Evolutionary conservation across 2,113 vertebrate species (phyloP).

Genomic region (Pygoscelis adeliae): DNA sequence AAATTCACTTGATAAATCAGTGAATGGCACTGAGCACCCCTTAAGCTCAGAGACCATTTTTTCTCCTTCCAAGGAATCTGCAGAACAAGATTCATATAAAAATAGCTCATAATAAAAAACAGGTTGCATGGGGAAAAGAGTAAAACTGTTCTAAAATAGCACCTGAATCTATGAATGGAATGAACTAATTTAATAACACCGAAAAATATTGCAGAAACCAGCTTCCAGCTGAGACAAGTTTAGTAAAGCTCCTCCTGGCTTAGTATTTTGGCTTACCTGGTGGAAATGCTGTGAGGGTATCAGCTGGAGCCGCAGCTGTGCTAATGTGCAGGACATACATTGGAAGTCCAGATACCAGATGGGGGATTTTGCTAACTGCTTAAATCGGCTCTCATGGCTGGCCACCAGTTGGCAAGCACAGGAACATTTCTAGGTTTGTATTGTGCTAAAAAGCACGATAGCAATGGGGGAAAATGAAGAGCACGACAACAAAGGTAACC

Average conservation of each 20-base stretch:
- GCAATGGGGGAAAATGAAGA: background rate
- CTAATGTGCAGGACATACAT: background rate
- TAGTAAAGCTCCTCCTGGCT: slow-evolving; percentile 6
- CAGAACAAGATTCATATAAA: background rate
- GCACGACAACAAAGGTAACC: background rate
- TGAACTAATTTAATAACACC: slow-evolving; percentile 38
- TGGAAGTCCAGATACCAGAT: slow-evolving; percentile 45
- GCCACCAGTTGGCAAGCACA: slow-evolving; percentile 23
- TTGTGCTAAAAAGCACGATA: background rate
- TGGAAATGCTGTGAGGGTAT: background rate
- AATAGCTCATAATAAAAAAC: slow-evolving; percentile 1
- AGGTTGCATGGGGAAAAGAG: background rate
- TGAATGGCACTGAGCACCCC: background rate
- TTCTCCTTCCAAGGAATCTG: background rate
- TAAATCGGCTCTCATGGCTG: background rate
- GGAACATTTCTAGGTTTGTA: background rate
- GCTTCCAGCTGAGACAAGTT: slow-evolving; percentile 52
- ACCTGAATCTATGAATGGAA: slow-evolving; percentile 19
- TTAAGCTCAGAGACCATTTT: background rate
- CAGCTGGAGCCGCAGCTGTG: slow-evolving; percentile 57
- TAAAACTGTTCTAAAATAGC: slow-evolving; percentile 37
- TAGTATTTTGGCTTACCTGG: slow-evolving; percentile 44
- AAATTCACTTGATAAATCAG: background rate
- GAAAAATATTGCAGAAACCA: slow-evolving; percentile 32
- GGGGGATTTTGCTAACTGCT: slow-evolving; percentile 44